Evolutionary conservation across 2,888 invertebrate genomes (phyloP), one percentile per base, ranked within the genome.

Genomic region (Catocala nupta): DNA sequence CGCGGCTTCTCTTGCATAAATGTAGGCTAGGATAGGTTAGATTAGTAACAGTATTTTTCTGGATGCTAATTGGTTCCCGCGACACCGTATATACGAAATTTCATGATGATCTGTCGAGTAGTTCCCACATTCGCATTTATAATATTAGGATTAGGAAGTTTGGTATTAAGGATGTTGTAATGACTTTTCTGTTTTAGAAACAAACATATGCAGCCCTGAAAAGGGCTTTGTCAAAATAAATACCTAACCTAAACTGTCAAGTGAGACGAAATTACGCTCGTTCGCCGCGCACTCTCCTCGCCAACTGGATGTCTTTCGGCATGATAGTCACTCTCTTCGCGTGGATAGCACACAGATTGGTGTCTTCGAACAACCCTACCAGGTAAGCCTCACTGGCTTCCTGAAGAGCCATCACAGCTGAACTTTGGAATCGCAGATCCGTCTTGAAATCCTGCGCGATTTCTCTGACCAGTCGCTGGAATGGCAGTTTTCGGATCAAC

Each of bases 271-370:
- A 9, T 44, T 77, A 91, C 1, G 91, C 88, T 5, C 92, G 71
- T 61, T 92, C 92, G 0, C 92, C 92, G 0, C 91, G 80, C 0
- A 92, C 87, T 52, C 92, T 69, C 44, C 92, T 73, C 5, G 92
- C 92, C 12, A 92, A 58, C 70, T 92, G 92, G 0, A 91, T 85
- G 65, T 91, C 91, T 44, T 90, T 91, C 0, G 92, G 92, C 92
- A 92, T 92, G 0, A 92, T 91, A 0, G 92, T 93, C 0, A 93
- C 91, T 2, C 92, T 72, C 49, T 89, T 92, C 0, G 91, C 97
- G 79, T 97, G 97, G 73, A 97, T 97, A 44, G 97, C 97, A 85
- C 97, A 97, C 77, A 97, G 88, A 84, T 97, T 97, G 34, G 97
- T 97, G 79, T 97, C 96, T 83, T 97, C 96, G 81, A 96, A 97